Evolutionary conservation across 2,888 invertebrate genomes (phyloP).

Genomic region (Proisotoma minuta): DNA sequence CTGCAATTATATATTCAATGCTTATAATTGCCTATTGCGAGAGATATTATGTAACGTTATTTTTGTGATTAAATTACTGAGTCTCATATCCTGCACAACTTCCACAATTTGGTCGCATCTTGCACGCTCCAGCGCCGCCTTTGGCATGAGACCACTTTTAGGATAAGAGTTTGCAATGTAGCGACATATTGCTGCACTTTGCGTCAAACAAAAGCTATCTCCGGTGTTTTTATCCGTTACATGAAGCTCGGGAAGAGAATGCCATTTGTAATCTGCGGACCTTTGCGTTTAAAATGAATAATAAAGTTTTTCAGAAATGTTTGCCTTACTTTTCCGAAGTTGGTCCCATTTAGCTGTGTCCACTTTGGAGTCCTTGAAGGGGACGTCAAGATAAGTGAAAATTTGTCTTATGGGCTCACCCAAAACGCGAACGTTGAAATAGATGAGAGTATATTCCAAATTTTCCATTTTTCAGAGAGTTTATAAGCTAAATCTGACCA

Average conservation of each 20-base stretch:
- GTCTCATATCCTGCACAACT: neutral
- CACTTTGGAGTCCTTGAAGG: no score
- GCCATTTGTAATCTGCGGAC: slow-evolving; percentile 1
- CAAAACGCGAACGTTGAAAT: no score
- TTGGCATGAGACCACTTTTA: neutral
- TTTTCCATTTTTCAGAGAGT: no score
- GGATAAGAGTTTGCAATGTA: neutral
- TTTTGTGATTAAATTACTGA: neutral
- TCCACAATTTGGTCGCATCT: neutral
- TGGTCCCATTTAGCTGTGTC: no score
- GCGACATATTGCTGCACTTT: neutral
- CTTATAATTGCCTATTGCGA: neutral
- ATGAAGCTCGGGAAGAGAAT: neutral
- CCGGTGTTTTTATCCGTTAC: neutral
- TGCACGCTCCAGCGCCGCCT: neutral
- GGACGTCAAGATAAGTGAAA: no score
- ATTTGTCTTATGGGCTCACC: no score
- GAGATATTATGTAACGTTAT: neutral
- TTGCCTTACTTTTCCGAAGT: no score
- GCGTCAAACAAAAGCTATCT: neutral
- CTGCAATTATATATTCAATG: neutral
- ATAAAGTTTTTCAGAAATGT: no score
- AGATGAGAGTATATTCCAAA: no score
- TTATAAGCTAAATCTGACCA: no score
- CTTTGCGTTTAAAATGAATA: no score